phyloP scores from a whole-genome alignment of 2,888 invertebrate species.

The Eilema depressum region DNA sequence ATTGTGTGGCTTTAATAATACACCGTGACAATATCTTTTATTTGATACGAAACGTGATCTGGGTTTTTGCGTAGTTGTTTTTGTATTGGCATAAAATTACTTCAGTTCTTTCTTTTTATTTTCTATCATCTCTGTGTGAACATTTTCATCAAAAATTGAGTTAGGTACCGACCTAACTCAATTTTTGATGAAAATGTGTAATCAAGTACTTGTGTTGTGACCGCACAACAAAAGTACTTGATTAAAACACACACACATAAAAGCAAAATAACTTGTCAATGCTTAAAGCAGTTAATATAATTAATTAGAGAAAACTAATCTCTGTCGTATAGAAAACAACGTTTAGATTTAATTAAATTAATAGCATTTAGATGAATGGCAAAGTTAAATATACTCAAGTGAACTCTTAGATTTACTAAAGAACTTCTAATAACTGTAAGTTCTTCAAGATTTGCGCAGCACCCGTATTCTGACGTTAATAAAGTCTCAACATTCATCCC shows the following conservation, averaged over 20 bases:
- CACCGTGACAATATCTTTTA: slow-evolving; percentile 1
- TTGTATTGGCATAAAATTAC: not conserved
- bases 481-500: not conserved
- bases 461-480: not conserved
- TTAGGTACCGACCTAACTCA: no score
- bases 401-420: not conserved
- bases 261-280: not conserved
- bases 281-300: no score
- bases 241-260: no score
- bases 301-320: no score
- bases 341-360: no score
- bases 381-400: not conserved
- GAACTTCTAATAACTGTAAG: not conserved
- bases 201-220: no score
- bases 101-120: not conserved
- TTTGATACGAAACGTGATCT: not conserved
- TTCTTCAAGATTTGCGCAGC: not conserved
- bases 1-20: not conserved
- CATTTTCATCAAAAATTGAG: no score
- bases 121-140: not conserved
- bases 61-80: not conserved
- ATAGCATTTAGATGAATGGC: no score
- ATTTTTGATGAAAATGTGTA: no score
- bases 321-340: no score
- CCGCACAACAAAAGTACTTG: no score